A percentile compares a stretch with the other conserved stretches of the same genome.
Conservation (phyloP, 2,888 invertebrate species). For the Andrena camellia region DNA sequence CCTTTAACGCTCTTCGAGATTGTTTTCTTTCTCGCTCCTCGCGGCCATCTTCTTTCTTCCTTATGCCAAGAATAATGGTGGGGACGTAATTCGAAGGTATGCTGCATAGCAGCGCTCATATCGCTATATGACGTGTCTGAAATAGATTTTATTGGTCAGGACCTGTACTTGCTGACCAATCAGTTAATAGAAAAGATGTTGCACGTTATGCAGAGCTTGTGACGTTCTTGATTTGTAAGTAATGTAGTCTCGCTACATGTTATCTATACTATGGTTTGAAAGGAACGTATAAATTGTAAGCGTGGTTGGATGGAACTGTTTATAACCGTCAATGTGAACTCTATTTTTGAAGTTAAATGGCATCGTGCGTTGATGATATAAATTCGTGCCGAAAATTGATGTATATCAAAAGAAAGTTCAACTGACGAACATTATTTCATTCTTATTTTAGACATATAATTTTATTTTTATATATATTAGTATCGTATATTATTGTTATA, state of each 20-base stretch:
- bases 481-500: too few relatives aligned
- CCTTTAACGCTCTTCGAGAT: conserved; percentile 56
- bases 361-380: too few relatives aligned
- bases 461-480: too few relatives aligned
- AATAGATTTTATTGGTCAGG: conserved; percentile 28
- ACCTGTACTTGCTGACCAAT: neutral
- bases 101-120: conserved; percentile 19
- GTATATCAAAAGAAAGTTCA: neutral
- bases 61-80: conserved; percentile 31
- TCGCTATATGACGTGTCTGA: conserved; percentile 39
- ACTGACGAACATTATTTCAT: neutral
- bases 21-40: conserved; percentile 61
- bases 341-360: too few relatives aligned
- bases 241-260: neutral
- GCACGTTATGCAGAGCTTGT: neutral
- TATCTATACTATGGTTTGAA: conserved; percentile 17
- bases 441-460: too few relatives aligned
- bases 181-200: conserved; percentile 8
- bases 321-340: conserved; percentile 17
- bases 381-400: neutral
- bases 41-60: conserved; percentile 58
- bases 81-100: conserved; percentile 26
- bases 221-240: neutral
- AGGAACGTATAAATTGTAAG: neutral
- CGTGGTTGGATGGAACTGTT: neutral